These are phyloP conservation scores for Propithecus deckenii DNA, from an alignment of 2,797 vertebrate genomes.

Conservation along the genomic window DNA sequence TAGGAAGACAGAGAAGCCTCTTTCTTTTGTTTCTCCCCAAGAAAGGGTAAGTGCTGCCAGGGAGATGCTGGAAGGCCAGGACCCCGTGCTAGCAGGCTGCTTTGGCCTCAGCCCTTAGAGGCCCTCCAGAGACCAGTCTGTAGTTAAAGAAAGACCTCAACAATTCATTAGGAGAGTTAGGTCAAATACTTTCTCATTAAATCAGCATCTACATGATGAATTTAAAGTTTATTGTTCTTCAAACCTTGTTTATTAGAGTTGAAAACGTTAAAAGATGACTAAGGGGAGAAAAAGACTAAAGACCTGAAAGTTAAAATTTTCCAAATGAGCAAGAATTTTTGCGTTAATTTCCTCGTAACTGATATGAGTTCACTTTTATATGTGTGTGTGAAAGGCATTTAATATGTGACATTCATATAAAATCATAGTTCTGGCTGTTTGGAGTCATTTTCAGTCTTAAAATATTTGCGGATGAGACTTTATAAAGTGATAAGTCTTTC, in stretches of 20 bases:
- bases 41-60: too few relatives aligned
- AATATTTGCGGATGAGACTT: neutral
- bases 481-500: neutral
- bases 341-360: neutral
- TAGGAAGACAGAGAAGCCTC: neutral
- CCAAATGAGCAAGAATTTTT: neutral
- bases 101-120: neutral
- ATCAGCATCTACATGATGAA: neutral
- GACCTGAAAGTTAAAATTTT: neutral
- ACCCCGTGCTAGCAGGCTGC: too few relatives aligned
- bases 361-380: neutral
- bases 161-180: neutral
- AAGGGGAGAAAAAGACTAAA: neutral
- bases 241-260: neutral
- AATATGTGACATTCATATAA: neutral
- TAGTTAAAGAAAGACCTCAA: neutral
- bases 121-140: neutral
- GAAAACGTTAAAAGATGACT: neutral
- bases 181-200: neutral
- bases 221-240: neutral
- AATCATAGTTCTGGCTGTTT: neutral
- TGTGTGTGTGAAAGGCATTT: neutral
- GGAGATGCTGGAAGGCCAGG: neutral
- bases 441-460: neutral
- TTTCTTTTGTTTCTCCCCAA: neutral